Percentiles rank a stretch among this genome's conserved stretches.
Evolutionary conservation across 1,140 invertebrate genomes (phyloP).

Genomic region (Penaeus japonicus): DNA sequence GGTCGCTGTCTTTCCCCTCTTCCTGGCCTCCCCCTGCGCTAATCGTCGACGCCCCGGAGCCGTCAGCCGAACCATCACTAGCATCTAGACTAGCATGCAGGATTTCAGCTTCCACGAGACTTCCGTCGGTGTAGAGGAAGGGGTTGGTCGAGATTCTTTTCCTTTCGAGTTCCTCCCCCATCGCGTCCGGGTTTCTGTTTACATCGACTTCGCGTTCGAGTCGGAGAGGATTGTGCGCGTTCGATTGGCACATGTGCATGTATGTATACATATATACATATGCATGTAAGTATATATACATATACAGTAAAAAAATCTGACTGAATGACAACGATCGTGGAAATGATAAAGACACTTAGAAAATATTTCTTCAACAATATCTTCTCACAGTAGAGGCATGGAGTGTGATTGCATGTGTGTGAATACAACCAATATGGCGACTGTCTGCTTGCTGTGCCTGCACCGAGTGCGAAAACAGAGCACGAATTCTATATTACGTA

Average conservation of each 20-base stretch:
- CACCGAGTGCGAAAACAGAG: too few species aligned
- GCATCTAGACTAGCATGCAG: not conserved
- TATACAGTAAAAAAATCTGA: too few species aligned
- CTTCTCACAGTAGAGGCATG: too few species aligned
- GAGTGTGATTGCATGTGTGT: too few species aligned
- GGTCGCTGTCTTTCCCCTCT: slow-evolving; percentile 8
- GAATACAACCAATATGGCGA: too few species aligned
- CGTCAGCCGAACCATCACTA: not conserved
- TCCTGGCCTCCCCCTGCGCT: not conserved
- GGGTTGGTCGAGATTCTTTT: slow-evolving; percentile 43
- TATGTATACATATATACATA: not conserved
- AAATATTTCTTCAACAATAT: too few species aligned
- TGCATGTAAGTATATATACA: too few species aligned
- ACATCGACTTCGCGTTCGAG: not conserved
- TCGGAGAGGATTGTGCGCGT: not conserved
- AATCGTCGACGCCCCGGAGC: not conserved
- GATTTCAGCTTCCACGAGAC: slow-evolving; percentile 31
- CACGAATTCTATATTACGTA: too few species aligned
- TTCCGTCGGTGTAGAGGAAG: slow-evolving; percentile 40
- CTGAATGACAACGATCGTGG: too few species aligned
- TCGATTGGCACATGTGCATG: not conserved
- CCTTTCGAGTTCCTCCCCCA: slow-evolving; percentile 35
- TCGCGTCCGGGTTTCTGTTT: not conserved
- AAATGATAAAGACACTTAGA: too few species aligned
- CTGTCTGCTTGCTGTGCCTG: too few species aligned